Evolutionary conservation across 2,113 vertebrate genomes (phyloP).

Genomic region (Oreotrochilus melanogaster): DNA sequence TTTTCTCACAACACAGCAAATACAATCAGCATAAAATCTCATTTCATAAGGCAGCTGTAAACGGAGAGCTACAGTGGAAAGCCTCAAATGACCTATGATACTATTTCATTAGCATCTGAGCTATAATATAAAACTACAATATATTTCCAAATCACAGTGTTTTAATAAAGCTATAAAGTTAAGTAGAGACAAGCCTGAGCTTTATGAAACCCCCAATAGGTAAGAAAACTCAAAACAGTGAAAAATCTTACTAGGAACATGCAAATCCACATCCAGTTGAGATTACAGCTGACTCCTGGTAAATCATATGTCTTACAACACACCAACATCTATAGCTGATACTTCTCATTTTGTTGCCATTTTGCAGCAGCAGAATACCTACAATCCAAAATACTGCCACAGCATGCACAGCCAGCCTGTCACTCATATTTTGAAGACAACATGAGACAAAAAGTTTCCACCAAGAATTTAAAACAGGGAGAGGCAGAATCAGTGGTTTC

Average conservation of each 20-base stretch:
- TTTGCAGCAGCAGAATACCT: slow-evolving; percentile 62
- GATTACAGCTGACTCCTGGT: slow-evolving; percentile 63
- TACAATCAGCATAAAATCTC: background rate
- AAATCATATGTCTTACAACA: slow-evolving; percentile 10
- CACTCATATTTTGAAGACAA: slow-evolving; percentile 44
- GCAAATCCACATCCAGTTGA: slow-evolving; percentile 50
- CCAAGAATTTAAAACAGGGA: slow-evolving; percentile 43
- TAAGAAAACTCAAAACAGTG: slow-evolving; percentile 39
- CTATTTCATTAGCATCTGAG: slow-evolving; percentile 47
- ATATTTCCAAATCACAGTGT: background rate
- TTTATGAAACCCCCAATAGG: slow-evolving; percentile 46
- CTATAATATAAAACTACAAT: slow-evolving; percentile 13
- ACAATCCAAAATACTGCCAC: slow-evolving; percentile 38
- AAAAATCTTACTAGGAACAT: slow-evolving; percentile 22
- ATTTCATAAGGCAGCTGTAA: slow-evolving; percentile 30
- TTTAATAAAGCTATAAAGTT: slow-evolving; percentile 58
- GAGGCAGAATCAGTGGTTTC: slow-evolving; percentile 38
- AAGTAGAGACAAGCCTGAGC: slow-evolving; percentile 28
- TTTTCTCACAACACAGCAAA: slow-evolving; percentile 13
- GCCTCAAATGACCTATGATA: slow-evolving; percentile 8
- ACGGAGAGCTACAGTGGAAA: background rate
- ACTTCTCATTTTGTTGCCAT: slow-evolving; percentile 68
- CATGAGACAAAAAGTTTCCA: slow-evolving; percentile 29
- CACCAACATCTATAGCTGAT: background rate
- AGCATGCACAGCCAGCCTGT: slow-evolving; percentile 54